These are phyloP conservation scores for Anseranas semipalmata DNA, from an alignment of 2,113 vertebrate species.

Conservation along the genomic window DNA sequence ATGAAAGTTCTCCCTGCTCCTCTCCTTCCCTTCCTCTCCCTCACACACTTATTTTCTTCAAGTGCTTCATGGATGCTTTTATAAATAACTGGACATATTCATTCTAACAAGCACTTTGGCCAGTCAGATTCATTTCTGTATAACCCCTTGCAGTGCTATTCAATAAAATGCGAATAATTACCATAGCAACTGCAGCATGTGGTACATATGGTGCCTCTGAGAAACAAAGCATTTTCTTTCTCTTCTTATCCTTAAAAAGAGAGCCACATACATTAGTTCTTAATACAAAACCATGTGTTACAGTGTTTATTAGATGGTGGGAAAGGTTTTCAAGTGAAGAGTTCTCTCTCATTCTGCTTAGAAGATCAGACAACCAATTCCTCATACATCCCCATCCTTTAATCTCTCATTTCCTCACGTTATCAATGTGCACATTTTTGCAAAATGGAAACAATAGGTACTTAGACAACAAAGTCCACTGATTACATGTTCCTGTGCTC, in stretches of 20 bases:
- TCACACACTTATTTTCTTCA: slow-evolving; percentile 25
- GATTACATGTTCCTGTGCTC: not conserved
- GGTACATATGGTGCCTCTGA: slow-evolving; percentile 60
- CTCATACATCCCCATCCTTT: not conserved
- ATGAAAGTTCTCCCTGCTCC: not conserved
- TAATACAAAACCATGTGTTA: slow-evolving; percentile 68
- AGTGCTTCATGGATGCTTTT: slow-evolving; percentile 70
- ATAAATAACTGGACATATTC: slow-evolving; percentile 74
- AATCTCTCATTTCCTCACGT: slow-evolving; percentile 31
- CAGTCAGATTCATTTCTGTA: slow-evolving; percentile 70
- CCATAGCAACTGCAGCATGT: slow-evolving; percentile 82
- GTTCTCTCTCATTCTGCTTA: not conserved
- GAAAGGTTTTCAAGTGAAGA: slow-evolving; percentile 21
- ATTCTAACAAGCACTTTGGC: slow-evolving; percentile 61
- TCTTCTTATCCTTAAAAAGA: slow-evolving; percentile 17
- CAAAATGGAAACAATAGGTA: not conserved
- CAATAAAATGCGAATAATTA: slow-evolving; percentile 80
- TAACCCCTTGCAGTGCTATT: slow-evolving; percentile 78
- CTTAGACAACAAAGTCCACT: slow-evolving; percentile 52
- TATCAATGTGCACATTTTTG: slow-evolving; percentile 54
- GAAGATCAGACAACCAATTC: not conserved
- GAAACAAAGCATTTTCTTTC: slow-evolving; percentile 78
- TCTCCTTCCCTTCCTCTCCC: not conserved
- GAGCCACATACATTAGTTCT: slow-evolving; percentile 58
- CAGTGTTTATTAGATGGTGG: slow-evolving; percentile 49